Evolutionary conservation across 2,888 invertebrate species (phyloP).

Genomic region (Aquatica leii): DNA sequence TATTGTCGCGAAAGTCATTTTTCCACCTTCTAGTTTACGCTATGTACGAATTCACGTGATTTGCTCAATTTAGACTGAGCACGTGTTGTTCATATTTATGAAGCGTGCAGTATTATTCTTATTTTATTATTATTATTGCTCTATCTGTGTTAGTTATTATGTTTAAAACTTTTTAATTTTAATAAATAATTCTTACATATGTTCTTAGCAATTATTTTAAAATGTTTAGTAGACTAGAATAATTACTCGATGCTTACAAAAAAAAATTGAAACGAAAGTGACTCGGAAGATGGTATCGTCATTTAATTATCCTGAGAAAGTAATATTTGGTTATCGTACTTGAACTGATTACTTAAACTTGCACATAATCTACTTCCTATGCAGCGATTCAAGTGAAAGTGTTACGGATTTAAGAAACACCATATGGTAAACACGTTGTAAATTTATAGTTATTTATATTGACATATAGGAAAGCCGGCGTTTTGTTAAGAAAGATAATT

Average conservation of each 20-base stretch:
- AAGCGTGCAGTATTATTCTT: constrained; percentile 57
- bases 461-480: too few species aligned
- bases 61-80: constrained; percentile 13
- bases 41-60: constrained; percentile 9
- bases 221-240: background rate
- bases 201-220: background rate
- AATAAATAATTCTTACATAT: constrained; percentile 49
- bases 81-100: constrained; percentile 15
- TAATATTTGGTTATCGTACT: constrained; percentile 3
- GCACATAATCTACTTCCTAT: constrained; percentile 2
- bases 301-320: background rate
- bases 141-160: constrained; percentile 56
- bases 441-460: too few species aligned
- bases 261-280: background rate
- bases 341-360: constrained; percentile 5
- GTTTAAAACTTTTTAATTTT: constrained; percentile 51
- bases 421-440: too few species aligned
- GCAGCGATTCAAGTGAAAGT: background rate
- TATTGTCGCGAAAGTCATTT: constrained; percentile 22
- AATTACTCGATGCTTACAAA: background rate
- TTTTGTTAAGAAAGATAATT: too few species aligned
- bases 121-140: constrained; percentile 46
- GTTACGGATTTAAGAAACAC: background rate
- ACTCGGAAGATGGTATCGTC: background rate
- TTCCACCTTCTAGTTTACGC: constrained; percentile 13